A percentile compares a stretch with the other conserved stretches of the same genome.
These are phyloP conservation scores for Ruditapes philippinarum DNA, from an alignment of 1,140 invertebrate species.

Conservation along the genomic window DNA sequence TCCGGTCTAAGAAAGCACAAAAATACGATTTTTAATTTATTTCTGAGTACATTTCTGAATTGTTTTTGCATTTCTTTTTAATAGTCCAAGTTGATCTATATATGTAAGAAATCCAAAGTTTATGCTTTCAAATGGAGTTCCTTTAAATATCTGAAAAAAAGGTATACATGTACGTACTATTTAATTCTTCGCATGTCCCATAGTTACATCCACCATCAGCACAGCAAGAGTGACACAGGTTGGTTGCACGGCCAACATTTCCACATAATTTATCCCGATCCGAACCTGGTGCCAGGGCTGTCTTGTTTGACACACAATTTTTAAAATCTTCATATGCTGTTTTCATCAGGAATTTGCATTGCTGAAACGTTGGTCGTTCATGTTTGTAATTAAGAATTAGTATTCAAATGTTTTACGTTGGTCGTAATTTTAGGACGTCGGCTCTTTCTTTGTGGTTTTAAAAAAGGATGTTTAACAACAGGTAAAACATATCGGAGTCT, in stretches of 20 bases:
- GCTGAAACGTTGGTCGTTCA: not conserved
- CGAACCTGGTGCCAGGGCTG: not conserved
- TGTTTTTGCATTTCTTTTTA: no score
- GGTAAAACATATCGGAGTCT: no score
- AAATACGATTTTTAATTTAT: no score
- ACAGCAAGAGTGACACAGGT: slow-evolving; percentile 15
- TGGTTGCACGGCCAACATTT: not conserved
- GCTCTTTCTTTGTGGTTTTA: not conserved
- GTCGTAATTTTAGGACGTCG: not conserved
- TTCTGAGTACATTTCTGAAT: no score
- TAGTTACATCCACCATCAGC: slow-evolving; percentile 1
- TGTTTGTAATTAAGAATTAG: not conserved
- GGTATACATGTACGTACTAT: not conserved
- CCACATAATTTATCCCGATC: not conserved
- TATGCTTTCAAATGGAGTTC: no score
- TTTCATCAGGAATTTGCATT: not conserved
- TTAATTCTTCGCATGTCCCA: not conserved
- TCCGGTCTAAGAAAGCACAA: no score
- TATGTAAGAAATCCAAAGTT: no score
- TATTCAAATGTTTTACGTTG: not conserved
- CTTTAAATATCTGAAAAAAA: not conserved
- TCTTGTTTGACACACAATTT: not conserved
- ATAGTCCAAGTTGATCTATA: no score
- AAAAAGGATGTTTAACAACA: not conserved
- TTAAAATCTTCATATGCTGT: not conserved